Evolutionary conservation across 2,113 vertebrate species (phyloP).

Genomic region (Trachemys scripta): DNA sequence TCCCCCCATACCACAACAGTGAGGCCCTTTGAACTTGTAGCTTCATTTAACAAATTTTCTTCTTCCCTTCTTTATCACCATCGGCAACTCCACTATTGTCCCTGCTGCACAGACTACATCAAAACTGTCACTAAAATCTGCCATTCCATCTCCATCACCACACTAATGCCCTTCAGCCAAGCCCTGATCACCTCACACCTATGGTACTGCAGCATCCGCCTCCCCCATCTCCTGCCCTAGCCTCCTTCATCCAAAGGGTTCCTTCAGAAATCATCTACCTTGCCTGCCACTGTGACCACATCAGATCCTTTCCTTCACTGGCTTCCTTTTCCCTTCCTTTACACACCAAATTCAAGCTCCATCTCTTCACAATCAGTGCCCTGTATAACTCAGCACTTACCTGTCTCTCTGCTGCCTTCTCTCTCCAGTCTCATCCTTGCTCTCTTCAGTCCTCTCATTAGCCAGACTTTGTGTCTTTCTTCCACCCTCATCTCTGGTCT

Average conservation of each 20-base stretch:
- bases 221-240: slow-evolving; percentile 70
- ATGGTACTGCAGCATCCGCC: slow-evolving; percentile 63
- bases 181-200: slow-evolving; percentile 53
- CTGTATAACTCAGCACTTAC: slow-evolving; percentile 25
- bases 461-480: slow-evolving; percentile 22
- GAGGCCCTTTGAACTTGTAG: slow-evolving; percentile 14
- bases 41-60: slow-evolving; percentile 50
- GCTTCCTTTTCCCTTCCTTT: background rate
- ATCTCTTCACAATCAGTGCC: slow-evolving; percentile 68
- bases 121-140: slow-evolving; percentile 63
- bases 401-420: background rate
- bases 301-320: slow-evolving; percentile 39
- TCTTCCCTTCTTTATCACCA: slow-evolving; percentile 37
- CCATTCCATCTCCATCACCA: slow-evolving; percentile 61
- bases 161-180: slow-evolving; percentile 66
- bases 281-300: background rate
- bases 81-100: background rate
- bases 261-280: slow-evolving; percentile 48
- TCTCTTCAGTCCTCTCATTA: slow-evolving; percentile 32
- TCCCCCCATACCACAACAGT: too few relatives aligned
- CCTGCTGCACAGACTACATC: slow-evolving; percentile 24
- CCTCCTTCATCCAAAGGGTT: slow-evolving; percentile 48
- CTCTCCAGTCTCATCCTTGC: slow-evolving; percentile 41
- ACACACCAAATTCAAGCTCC: slow-evolving; percentile 62
- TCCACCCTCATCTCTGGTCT: background rate